Evolutionary conservation across 2,797 vertebrate genomes (phyloP).

Genomic region (Urophycis tenuis): DNA sequence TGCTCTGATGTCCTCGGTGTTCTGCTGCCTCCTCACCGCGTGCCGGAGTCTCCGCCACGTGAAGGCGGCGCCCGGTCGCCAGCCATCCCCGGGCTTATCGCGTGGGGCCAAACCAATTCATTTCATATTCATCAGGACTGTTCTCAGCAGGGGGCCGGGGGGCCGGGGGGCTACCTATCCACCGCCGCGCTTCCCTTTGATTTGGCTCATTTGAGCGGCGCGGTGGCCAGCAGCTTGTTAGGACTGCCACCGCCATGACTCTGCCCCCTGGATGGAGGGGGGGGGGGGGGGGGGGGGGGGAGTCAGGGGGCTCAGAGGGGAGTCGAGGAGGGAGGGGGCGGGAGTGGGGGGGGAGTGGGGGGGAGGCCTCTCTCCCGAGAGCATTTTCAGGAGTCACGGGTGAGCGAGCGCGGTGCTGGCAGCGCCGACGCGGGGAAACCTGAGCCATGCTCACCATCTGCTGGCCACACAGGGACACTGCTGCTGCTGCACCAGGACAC

Average conservation of each 20-base stretch:
- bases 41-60: too few relatives aligned
- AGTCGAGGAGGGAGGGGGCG: slow-evolving; percentile 35
- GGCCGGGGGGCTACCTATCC: slow-evolving; percentile 69
- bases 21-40: neutral
- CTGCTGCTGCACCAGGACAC: slow-evolving; percentile 14
- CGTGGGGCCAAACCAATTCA: slow-evolving; percentile 74
- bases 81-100: slow-evolving; percentile 71
- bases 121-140: slow-evolving; percentile 76
- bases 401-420: slow-evolving; percentile 66
- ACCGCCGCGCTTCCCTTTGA: slow-evolving; percentile 73
- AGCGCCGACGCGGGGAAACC: slow-evolving; percentile 44
- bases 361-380: slow-evolving; percentile 65
- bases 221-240: slow-evolving; percentile 77
- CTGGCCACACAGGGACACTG: slow-evolving; percentile 57
- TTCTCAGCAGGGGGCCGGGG: slow-evolving; percentile 73
- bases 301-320: slow-evolving; percentile 60
- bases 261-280: slow-evolving; percentile 69
- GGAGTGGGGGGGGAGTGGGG: slow-evolving; percentile 60
- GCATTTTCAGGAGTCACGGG: slow-evolving; percentile 66
- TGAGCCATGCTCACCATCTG: slow-evolving; percentile 73
- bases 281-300: slow-evolving; percentile 35
- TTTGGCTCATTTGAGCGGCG: slow-evolving; percentile 77
- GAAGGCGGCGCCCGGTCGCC: slow-evolving; percentile 49
- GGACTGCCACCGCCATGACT: slow-evolving; percentile 77
- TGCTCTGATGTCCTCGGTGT: slow-evolving; percentile 36